Evolutionary conservation across 2,113 vertebrate species (phyloP).

Genomic region (Empidonax alnorum): DNA sequence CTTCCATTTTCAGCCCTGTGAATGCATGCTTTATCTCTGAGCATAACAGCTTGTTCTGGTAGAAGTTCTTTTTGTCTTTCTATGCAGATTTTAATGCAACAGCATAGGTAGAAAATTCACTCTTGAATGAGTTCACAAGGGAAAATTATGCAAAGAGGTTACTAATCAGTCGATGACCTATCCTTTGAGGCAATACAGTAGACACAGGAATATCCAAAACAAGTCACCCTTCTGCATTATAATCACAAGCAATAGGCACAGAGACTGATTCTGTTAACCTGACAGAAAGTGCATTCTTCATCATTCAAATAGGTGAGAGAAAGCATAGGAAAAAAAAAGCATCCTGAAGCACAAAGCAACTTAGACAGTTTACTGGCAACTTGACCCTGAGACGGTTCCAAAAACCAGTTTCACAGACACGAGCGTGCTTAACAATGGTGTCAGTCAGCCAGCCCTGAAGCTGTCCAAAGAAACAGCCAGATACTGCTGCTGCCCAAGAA

Average conservation of each 20-base stretch:
- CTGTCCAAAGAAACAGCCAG: constrained; percentile 59
- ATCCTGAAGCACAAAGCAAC: constrained; percentile 39
- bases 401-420: constrained; percentile 54
- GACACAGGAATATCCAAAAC: constrained; percentile 41
- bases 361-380: constrained; percentile 64
- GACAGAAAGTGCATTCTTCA: constrained; percentile 18
- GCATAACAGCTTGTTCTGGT: not conserved
- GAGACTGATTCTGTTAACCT: constrained; percentile 43
- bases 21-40: not conserved
- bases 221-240: constrained; percentile 25
- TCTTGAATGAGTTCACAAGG: constrained; percentile 44
- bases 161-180: constrained; percentile 35
- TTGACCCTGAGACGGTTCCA: constrained; percentile 55
- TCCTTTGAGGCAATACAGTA: constrained; percentile 36
- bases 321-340: not conserved
- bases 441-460: constrained; percentile 57
- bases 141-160: constrained; percentile 41
- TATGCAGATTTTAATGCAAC: constrained; percentile 46
- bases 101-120: constrained; percentile 49
- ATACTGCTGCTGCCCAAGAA: constrained; percentile 43
- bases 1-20: not conserved
- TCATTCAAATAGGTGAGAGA: constrained; percentile 48
- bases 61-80: constrained; percentile 54
- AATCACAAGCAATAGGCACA: constrained; percentile 7
- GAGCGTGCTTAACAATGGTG: constrained; percentile 56